These are phyloP conservation scores for Drosophila maculinotata DNA, from an alignment of 2,888 invertebrate species.

Conservation along the genomic window DNA sequence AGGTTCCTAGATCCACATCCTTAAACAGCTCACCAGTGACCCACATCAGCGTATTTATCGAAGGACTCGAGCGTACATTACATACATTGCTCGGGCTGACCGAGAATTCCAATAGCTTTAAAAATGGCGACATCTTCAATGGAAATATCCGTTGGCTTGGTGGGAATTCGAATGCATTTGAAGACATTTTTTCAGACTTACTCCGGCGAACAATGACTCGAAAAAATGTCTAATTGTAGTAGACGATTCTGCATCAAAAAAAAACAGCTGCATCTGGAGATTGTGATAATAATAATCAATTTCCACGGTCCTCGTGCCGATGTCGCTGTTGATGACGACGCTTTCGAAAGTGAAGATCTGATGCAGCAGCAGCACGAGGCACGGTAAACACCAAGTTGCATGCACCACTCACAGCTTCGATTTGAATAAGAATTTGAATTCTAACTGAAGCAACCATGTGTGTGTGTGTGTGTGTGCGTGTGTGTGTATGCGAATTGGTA, in stretches of 20 bases:
- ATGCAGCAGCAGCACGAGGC: constrained; percentile 10
- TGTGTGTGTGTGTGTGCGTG: too few species aligned
- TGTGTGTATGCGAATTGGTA: too few species aligned
- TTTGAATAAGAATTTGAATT: not conserved
- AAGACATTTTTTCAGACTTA: not conserved
- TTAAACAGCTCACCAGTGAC: not conserved
- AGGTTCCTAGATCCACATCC: too few species aligned
- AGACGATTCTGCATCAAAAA: not conserved
- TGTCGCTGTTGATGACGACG: constrained; percentile 17
- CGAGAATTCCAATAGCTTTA: too few species aligned
- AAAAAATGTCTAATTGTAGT: not conserved
- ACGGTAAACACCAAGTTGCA: too few species aligned
- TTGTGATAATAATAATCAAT: constrained; percentile 33
- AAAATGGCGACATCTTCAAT: too few species aligned
- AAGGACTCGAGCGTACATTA: not conserved
- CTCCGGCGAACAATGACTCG: not conserved
- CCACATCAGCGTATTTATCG: not conserved
- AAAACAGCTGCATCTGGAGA: not conserved
- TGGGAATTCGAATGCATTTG: too few species aligned
- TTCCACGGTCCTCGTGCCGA: constrained; percentile 22
- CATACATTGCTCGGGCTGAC: not conserved
- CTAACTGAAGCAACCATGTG: constrained; percentile 12
- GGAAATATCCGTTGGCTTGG: too few species aligned
- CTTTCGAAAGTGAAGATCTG: constrained; percentile 45
- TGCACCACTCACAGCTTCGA: constrained; percentile 13